These are phyloP conservation scores for Syrphus vitripennis DNA, from an alignment of 2,888 invertebrate genomes.

Conservation along the genomic window DNA sequence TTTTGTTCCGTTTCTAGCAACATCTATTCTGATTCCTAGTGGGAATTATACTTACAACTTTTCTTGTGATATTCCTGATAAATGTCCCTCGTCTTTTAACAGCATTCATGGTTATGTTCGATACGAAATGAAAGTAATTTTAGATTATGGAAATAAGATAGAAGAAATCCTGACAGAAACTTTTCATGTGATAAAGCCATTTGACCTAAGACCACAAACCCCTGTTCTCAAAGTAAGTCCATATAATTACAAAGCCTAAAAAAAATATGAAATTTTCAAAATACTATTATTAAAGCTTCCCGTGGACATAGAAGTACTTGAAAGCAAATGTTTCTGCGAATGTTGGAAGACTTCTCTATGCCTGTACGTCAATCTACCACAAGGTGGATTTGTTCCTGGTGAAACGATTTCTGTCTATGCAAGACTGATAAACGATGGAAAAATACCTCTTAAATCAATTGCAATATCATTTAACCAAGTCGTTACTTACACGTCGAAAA, in stretches of 20 bases:
- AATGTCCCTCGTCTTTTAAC: constrained; percentile 76
- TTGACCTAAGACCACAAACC: constrained; percentile 35
- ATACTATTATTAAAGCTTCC: constrained; percentile 11
- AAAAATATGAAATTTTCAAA: not conserved
- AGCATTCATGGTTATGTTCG: constrained; percentile 75
- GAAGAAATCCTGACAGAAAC: constrained; percentile 40
- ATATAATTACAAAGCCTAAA: no score
- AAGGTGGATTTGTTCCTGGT: constrained; percentile 74
- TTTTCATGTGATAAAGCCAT: constrained; percentile 28
- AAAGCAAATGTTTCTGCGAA: constrained; percentile 72
- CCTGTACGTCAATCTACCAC: constrained; percentile 75
- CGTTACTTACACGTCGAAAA: constrained; percentile 67
- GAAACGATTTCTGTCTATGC: constrained; percentile 76
- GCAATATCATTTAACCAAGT: constrained; percentile 75
- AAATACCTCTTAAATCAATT: constrained; percentile 73
- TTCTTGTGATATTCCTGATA: constrained; percentile 75
- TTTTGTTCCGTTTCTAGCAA: constrained; percentile 57
- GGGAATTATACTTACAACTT: constrained; percentile 76
- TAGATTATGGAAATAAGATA: constrained; percentile 71
- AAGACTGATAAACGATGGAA: constrained; percentile 74
- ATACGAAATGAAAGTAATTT: constrained; percentile 74
- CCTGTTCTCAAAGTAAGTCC: constrained; percentile 17
- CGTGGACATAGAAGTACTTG: constrained; percentile 70
- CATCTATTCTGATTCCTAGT: constrained; percentile 73
- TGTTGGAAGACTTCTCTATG: constrained; percentile 76